These are phyloP conservation scores for Brachyistius frenatus DNA, from an alignment of 2,113 vertebrate genomes.

Conservation along the genomic window DNA sequence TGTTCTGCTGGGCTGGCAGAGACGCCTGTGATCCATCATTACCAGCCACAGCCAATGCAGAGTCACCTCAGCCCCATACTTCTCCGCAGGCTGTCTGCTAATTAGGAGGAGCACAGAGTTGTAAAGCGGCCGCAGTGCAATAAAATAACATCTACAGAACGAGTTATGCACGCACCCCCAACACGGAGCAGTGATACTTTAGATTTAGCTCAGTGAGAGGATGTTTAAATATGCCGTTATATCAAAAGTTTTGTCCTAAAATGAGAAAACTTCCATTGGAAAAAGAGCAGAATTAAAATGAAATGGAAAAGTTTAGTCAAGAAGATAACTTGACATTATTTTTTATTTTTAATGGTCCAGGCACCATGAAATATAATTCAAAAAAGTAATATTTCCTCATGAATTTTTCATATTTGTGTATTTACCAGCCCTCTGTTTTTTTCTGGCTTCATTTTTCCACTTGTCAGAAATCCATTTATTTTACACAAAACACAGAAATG, in stretches of 20 bases:
- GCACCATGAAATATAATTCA: background rate
- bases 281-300: slow-evolving; percentile 18
- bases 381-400: background rate
- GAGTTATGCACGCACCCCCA: slow-evolving; percentile 22
- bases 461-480: slow-evolving; percentile 7
- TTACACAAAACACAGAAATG: slow-evolving; percentile 7
- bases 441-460: background rate
- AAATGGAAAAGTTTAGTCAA: slow-evolving; percentile 16
- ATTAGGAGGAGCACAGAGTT: slow-evolving; percentile 65
- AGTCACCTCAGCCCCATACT: slow-evolving; percentile 59
- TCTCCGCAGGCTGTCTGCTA: slow-evolving; percentile 69
- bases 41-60: slow-evolving; percentile 57
- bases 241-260: slow-evolving; percentile 42
- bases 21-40: slow-evolving; percentile 72
- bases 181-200: slow-evolving; percentile 36
- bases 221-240: slow-evolving; percentile 32
- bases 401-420: background rate
- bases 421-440: background rate
- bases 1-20: slow-evolving; percentile 58
- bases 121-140: slow-evolving; percentile 42
- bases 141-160: slow-evolving; percentile 50
- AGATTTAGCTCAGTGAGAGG: slow-evolving; percentile 34
- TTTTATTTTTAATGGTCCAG: background rate
- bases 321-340: background rate
- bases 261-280: slow-evolving; percentile 11